Evolutionary conservation across 2,113 vertebrate genomes (phyloP), one percentile per base, ranked within the genome.

Genomic region (Cochlearius cochlearius): DNA sequence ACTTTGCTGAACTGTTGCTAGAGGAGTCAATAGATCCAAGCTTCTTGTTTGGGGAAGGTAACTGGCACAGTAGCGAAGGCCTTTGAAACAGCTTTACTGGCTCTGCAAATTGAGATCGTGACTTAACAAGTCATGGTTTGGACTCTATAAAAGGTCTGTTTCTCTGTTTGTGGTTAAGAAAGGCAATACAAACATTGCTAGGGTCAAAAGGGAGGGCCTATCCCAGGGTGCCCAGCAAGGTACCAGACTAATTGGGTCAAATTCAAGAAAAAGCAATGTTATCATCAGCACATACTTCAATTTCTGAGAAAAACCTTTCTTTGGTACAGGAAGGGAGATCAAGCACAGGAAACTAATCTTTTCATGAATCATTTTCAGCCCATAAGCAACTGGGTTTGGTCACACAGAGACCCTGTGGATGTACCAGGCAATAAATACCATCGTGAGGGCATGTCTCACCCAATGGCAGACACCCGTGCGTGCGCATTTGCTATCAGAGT

Each of bases 351-450:
- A 89, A 21, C 27, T 21, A n/a, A 39, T 64, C 17, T 66, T 88
- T 60, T 56, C 2, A 22, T 25, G 0, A n/a, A 32, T 83, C 3
- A 6, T 89, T 87, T 83, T 63, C 58, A 63, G 32, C 21, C 38
- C 9, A 4, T 6, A 2, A 38, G 27, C 10, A 39, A 4, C 45
- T 49, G 19, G 8, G 10, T 71, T 72, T 71, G 55, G 7, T 63
- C 27, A 30, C 39, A 27, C 11, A 30, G 60, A 36, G 25, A 29
- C 9, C 26, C 18, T n/a, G 39, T 0, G 0, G 34, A 59, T 0
- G 5, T 36, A 15, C 59, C 22, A 84, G 16, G 11, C 21, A 49
- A 56, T 74, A 89, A 73, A 62, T 11, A 25, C 6, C 10, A 9
- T 18, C 29, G 12, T 62, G 26, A 67, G 73, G 39, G 11, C 9